Evolutionary conservation across 2,113 vertebrate genomes (phyloP).

Genomic region (Ploceus nigricollis): DNA sequence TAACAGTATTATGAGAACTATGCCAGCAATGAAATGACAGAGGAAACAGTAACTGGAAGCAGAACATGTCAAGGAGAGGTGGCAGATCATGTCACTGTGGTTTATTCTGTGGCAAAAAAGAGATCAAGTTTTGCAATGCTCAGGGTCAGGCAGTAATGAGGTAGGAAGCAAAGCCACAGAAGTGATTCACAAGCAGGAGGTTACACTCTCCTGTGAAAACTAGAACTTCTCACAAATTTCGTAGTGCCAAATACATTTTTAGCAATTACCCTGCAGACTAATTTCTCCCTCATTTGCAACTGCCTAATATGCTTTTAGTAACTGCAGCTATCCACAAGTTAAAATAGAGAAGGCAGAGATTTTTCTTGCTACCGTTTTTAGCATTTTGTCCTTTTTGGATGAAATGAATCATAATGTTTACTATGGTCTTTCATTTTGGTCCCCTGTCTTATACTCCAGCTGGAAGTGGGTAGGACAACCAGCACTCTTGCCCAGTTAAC

Average conservation of each 20-base stretch:
- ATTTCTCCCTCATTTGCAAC: constrained; percentile 4
- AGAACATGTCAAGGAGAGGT: neutral
- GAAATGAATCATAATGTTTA: constrained; percentile 34
- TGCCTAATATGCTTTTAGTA: neutral
- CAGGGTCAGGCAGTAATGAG: constrained; percentile 30
- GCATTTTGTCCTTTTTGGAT: neutral
- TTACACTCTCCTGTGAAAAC: neutral
- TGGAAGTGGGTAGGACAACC: constrained; percentile 8
- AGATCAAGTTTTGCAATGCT: neutral
- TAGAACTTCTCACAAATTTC: neutral
- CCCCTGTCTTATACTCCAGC: neutral
- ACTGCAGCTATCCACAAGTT: neutral
- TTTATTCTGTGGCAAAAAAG: neutral
- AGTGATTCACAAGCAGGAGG: constrained; percentile 10
- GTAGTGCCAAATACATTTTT: neutral
- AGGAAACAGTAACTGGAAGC: neutral
- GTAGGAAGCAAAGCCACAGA: constrained; percentile 15
- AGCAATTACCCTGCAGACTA: neutral
- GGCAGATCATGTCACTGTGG: neutral
- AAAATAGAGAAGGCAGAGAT: neutral
- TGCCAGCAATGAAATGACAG: neutral
- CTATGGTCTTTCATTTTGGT: neutral
- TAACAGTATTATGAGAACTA: neutral
- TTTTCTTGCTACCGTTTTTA: constrained; percentile 8
- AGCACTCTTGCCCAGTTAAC: neutral